Evolutionary conservation across 2,888 invertebrate species (phyloP), one percentile per base, ranked within the genome.

Genomic region (Lithophane ornitopus): DNA sequence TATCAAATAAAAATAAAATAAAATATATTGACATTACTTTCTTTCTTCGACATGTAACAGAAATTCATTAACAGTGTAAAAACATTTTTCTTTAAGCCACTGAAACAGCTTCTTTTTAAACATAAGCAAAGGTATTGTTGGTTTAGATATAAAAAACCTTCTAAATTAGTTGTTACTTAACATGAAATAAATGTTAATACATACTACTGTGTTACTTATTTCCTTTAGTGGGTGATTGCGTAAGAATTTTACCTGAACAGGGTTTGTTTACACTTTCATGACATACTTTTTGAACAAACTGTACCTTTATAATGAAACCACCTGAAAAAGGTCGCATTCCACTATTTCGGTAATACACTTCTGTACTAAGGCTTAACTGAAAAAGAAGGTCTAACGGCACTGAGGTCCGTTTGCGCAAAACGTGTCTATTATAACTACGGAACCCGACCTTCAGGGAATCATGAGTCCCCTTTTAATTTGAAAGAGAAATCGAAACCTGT

Each of bases 391-490:
- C 77, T 81, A 87, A 86, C 71, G 75, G 65, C 69, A 44, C 75
- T 56, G 58, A 82, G 69, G 78, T 86, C 78, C 78, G 80, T 88
- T 86, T 86, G 59, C 70, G 39, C 63, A 65, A 81, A 80, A 88
- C 86, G 86, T 85, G 86, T 88, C 78, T 84, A 81, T 84, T 85
- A 85, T 84, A 87, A 87, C 79, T 76, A 81, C 71, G 58, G 54
- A 75, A 70, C 62, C 74, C 81, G 70, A 90, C 92, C 92, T 92
- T 92, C 76, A 74, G 92, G 92, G 92, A 90, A 87, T 88, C 87
- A 80, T 74, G 85, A 81, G 92, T 92, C 92, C 92, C 92, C 89
- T 91, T 92, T 92, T 92, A 92, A 92, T 92, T 92, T 92, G 89
- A 88, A 88, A 89, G 88, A 90, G 90, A 91, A 92, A 92, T 91